A percentile compares a stretch with the other conserved stretches of the same genome.
Conservation (phyloP, 2,113 vertebrate genomes). For the Phycodurus eques region DNA sequence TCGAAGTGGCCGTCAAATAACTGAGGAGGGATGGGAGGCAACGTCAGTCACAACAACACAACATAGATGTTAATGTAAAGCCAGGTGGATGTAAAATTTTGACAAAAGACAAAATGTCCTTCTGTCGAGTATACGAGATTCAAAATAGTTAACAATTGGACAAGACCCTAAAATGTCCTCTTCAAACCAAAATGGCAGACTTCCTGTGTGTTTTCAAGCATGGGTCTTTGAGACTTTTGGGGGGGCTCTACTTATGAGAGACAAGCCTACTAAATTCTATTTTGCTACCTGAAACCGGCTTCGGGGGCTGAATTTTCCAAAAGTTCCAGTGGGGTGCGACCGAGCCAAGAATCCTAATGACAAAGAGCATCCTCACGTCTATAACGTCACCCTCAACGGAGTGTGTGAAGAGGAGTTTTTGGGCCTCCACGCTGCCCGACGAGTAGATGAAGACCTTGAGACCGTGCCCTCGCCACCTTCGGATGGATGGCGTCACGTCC, state of each 20-base stretch:
- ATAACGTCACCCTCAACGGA: slow-evolving; percentile 91
- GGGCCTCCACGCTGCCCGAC: slow-evolving; percentile 93
- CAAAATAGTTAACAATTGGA: no score
- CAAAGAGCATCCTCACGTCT: slow-evolving; percentile 72
- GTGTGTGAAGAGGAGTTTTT: slow-evolving; percentile 90
- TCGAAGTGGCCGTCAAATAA: slow-evolving; percentile 95
- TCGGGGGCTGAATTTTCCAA: background rate
- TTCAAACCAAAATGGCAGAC: no score
- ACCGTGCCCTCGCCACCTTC: slow-evolving; percentile 82
- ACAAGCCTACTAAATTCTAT: no score
- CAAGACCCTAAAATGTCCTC: no score
- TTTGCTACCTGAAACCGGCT: no score
- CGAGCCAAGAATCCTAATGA: background rate
- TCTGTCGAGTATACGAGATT: no score
- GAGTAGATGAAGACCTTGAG: slow-evolving; percentile 94
- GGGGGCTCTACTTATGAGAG: no score
- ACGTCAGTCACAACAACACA: background rate
- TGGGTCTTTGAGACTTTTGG: no score
- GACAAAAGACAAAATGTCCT: no score
- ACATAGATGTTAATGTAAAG: no score
- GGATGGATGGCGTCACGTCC: slow-evolving; percentile 88
- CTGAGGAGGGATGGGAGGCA: slow-evolving; percentile 64
- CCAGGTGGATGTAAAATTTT: no score
- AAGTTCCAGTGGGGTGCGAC: background rate
- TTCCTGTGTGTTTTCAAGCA: no score